Conservation (phyloP, 2,113 vertebrate species). For the Daubentonia madagascariensis region DNA sequence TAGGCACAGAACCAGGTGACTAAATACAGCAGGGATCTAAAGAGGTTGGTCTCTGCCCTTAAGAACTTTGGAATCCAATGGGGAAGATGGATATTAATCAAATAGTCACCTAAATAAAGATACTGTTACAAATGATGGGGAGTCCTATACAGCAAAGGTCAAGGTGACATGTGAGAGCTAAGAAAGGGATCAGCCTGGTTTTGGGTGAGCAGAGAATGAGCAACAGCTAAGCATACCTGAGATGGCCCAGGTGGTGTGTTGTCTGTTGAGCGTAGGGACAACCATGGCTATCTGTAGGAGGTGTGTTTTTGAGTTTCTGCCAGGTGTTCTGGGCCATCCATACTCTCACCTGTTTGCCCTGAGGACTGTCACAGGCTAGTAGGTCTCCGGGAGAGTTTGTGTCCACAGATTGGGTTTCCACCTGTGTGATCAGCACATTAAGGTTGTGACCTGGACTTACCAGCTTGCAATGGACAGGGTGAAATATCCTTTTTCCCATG, state of each 20-base stretch:
- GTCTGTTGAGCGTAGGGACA: not conserved
- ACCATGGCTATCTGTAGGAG: not conserved
- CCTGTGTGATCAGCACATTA: not conserved
- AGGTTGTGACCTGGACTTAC: not conserved
- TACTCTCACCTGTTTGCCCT: not conserved
- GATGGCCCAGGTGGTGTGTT: fast-evolving
- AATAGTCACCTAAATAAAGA: not conserved
- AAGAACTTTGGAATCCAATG: not conserved
- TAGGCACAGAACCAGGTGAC: not conserved
- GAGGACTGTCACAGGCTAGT: not conserved
- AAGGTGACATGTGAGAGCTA: not conserved
- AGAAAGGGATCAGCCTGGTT: not conserved
- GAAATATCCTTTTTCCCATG: not conserved
- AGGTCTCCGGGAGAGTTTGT: not conserved
- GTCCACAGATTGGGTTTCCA: not conserved
- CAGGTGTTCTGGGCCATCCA: not conserved
- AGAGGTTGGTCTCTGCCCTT: not conserved
- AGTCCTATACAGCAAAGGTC: not conserved
- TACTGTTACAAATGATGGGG: not conserved
- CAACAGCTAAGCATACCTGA: not conserved
- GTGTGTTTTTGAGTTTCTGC: not conserved
- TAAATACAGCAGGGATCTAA: not conserved
- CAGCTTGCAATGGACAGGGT: not conserved
- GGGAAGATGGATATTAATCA: not conserved
- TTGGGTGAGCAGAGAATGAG: not conserved